Evolutionary conservation across 1,140 invertebrate species (phyloP).

Genomic region (Acromyrmex heyeri): DNA sequence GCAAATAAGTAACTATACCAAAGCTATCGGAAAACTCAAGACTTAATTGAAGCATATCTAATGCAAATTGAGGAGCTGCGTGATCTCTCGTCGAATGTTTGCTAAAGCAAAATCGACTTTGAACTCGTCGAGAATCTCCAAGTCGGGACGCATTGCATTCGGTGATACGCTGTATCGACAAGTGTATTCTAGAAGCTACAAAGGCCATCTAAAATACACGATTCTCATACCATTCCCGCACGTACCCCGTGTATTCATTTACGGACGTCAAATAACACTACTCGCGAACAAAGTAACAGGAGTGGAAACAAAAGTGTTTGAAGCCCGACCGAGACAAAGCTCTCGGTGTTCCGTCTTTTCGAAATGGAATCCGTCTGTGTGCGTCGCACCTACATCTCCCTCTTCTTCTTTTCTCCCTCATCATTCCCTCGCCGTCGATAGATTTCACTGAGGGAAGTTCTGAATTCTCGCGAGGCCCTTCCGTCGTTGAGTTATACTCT

Average conservation of each 20-base stretch:
- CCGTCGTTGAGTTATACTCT: slow-evolving; percentile 20
- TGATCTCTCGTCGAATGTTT: slow-evolving; percentile 26
- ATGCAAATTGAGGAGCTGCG: slow-evolving; percentile 33
- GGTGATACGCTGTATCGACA: slow-evolving; percentile 3
- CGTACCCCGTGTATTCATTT: slow-evolving; percentile 42
- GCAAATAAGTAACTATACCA: slow-evolving; percentile 17
- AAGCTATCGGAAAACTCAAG: slow-evolving; percentile 3
- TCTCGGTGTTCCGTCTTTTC: slow-evolving; percentile 63
- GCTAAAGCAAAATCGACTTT: slow-evolving; percentile 38
- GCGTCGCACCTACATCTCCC: slow-evolving; percentile 27
- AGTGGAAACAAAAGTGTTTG: slow-evolving; percentile 23
- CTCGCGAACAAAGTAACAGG: slow-evolving; percentile 11
- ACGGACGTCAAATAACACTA: slow-evolving; percentile 65
- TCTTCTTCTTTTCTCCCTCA: background rate
- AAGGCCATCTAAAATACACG: slow-evolving; percentile 47
- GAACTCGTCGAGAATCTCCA: slow-evolving; percentile 21
- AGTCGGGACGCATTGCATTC: background rate
- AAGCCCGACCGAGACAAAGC: slow-evolving; percentile 58
- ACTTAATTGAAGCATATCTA: slow-evolving; percentile 35
- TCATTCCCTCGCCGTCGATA: slow-evolving; percentile 26
- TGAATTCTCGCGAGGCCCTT: slow-evolving; percentile 36
- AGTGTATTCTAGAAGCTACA: slow-evolving; percentile 9
- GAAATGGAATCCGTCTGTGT: slow-evolving; percentile 65
- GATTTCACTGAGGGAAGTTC: slow-evolving; percentile 54
- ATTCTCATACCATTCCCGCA: background rate